phyloP scores from a whole-genome alignment of 2,888 invertebrate species.

The Caenorhabditis sp. region DNA sequence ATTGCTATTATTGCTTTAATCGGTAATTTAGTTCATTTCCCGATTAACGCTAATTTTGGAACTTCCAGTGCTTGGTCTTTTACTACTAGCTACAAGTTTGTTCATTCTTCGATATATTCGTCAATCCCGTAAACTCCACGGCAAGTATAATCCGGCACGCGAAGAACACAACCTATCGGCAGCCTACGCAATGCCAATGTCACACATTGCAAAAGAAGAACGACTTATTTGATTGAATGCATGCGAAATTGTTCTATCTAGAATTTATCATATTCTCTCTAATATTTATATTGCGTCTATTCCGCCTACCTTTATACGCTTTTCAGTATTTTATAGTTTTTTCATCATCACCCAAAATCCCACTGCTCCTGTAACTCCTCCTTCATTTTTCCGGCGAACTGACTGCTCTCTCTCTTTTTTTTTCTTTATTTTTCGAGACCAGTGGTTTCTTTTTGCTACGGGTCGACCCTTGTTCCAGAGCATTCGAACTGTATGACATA shows the following conservation, averaged over 20 bases:
- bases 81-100: constrained; percentile 70
- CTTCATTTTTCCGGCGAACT: constrained; percentile 49
- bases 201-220: constrained; percentile 78
- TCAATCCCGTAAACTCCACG: constrained; percentile 74
- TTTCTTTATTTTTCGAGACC: too few relatives aligned
- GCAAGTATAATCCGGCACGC: constrained; percentile 81
- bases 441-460: constrained; percentile 50
- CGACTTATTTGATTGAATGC: constrained; percentile 77
- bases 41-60: too few relatives aligned
- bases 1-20: constrained; percentile 73
- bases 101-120: constrained; percentile 76
- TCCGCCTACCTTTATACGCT: constrained; percentile 42
- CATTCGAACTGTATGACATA: neutral
- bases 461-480: constrained; percentile 19
- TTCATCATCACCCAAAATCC: constrained; percentile 11
- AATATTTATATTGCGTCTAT: constrained; percentile 18
- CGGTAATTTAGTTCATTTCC: constrained; percentile 52
- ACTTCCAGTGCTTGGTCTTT: constrained; percentile 71
- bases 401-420: constrained; percentile 42
- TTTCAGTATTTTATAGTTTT: constrained; percentile 65
- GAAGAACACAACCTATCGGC: constrained; percentile 77
- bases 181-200: constrained; percentile 79
- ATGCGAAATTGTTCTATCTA: constrained; percentile 15
- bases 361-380: constrained; percentile 38
- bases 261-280: constrained; percentile 25